Conservation (phyloP, 1,140 invertebrate genomes). For the Drosophila burlai region DNA sequence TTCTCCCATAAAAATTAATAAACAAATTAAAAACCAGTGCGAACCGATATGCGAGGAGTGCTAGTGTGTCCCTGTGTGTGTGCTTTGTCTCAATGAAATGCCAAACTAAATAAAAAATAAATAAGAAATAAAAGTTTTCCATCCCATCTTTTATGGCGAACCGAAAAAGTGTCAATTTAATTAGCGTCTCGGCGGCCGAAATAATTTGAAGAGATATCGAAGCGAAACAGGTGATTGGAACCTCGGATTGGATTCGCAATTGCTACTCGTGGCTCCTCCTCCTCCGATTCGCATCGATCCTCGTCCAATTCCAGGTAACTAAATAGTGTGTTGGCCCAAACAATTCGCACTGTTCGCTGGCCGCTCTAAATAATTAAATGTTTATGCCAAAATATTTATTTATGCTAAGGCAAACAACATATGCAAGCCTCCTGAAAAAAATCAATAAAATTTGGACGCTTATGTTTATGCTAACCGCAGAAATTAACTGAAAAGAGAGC, state of each 20-base stretch:
- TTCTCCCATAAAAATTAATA: constrained; percentile 43
- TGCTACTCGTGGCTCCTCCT: constrained; percentile 41
- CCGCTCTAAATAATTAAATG: constrained; percentile 30
- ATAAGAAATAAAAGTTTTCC: constrained; percentile 66
- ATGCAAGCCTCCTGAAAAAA: constrained; percentile 47
- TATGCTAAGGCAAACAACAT: constrained; percentile 39
- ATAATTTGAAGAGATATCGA: constrained; percentile 27
- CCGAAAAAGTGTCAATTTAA: constrained; percentile 75
- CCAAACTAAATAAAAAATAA: constrained; percentile 41
- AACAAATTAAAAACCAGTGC: constrained; percentile 45
- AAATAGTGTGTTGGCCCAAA: constrained; percentile 2
- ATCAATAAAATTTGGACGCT: constrained; percentile 55
- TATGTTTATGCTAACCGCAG: constrained; percentile 30
- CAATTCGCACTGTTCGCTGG: constrained; percentile 13
- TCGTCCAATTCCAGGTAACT: constrained; percentile 36
- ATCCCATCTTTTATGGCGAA: constrained; percentile 53
- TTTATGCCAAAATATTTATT: constrained; percentile 5
- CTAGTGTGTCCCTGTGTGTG: constrained; percentile 11
- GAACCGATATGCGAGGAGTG: constrained; percentile 23
- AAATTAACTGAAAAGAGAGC: constrained; percentile 1
- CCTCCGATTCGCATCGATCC: constrained; percentile 7
- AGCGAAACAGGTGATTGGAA: constrained; percentile 57
- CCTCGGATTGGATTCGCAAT: constrained; percentile 9
- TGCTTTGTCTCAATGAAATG: constrained; percentile 67
- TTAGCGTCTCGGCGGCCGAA: constrained; percentile 58